Evolutionary conservation across 2,888 invertebrate species (phyloP), one percentile per base, ranked within the genome.

Genomic region (Chaitophorus viminalis): DNA sequence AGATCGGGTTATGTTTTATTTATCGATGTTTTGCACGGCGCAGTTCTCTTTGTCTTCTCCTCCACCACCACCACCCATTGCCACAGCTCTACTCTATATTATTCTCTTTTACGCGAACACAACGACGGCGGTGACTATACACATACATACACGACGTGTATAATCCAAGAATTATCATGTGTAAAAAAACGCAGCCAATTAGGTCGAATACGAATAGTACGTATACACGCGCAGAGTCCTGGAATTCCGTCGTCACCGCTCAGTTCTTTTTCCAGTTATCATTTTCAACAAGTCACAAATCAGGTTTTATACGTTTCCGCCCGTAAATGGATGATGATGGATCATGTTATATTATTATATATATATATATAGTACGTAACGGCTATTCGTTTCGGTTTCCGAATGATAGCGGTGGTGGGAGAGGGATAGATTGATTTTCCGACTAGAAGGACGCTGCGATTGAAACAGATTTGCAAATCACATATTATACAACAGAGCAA

Each of bases 1-100:
- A 70, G 87, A 79, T 79, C 87, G 87, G 87, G 87, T 87, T 87
- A 87, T 87, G 87, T 87, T 87, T 87, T 87, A 87, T 87, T 87
- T 87, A 87, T 87, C 81, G 87, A 87, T 81, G 87, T 87, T 87
- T 74, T 65, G 86, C 86, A 78, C 77, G 70, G 79, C 72, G 79
- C 29, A 81, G 74, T 74, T 87, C 39, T 74, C 74, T 87, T 87
- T 87, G 81, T 87, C 54, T 75, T 54, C 11, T 83, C 25, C 33
- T 54, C 33, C 14, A 0, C 68, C 76, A 6, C 54, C 6, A 46
- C 46, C 52, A 29, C 25, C 76, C 11, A 11, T 14, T 17, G n/a
- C 54, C 18, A 1, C 60, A 9, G 11, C 81, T 5, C 25, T 11
- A 29, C 46, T 46, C 14, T 46, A 46, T 14, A 14, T n/a, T n/a